phyloP scores from a whole-genome alignment of 2,888 invertebrate species.

The Ophioninae sp. region DNA sequence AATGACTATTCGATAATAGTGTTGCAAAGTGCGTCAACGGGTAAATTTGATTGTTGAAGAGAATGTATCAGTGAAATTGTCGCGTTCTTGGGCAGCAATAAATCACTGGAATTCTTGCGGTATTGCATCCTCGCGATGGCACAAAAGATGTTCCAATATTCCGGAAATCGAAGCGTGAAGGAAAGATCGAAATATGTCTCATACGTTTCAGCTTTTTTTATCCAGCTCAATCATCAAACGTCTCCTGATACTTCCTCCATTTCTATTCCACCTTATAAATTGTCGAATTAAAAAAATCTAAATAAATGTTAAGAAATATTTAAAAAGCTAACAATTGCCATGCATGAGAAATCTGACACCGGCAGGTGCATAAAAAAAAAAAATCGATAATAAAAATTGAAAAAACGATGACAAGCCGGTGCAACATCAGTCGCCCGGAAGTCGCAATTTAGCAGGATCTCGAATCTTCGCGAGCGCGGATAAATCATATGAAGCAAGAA shows the following conservation, averaged over 20 bases:
- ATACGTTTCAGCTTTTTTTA: background rate
- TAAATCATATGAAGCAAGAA: conserved; percentile 67
- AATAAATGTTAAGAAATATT: too few species aligned
- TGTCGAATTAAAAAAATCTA: too few species aligned
- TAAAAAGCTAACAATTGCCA: background rate
- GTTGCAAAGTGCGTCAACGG: background rate
- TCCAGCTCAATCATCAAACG: background rate
- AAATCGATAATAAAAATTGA: background rate
- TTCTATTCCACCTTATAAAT: too few species aligned
- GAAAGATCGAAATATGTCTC: background rate
- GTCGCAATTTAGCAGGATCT: conserved; percentile 45
- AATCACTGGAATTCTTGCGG: background rate
- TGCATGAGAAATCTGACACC: background rate
- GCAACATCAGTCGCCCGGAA: conserved; percentile 60
- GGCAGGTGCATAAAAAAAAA: background rate
- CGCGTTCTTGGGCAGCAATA: background rate
- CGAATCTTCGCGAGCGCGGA: conserved; percentile 55
- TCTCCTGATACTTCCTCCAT: background rate
- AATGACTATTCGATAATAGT: background rate
- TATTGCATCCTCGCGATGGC: background rate
- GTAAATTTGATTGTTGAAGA: background rate
- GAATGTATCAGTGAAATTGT: background rate
- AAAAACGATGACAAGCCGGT: background rate
- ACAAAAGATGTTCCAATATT: background rate
- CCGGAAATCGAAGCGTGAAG: background rate